Evolutionary conservation across 2,888 invertebrate species (phyloP).

Genomic region (Cetonia aurata): DNA sequence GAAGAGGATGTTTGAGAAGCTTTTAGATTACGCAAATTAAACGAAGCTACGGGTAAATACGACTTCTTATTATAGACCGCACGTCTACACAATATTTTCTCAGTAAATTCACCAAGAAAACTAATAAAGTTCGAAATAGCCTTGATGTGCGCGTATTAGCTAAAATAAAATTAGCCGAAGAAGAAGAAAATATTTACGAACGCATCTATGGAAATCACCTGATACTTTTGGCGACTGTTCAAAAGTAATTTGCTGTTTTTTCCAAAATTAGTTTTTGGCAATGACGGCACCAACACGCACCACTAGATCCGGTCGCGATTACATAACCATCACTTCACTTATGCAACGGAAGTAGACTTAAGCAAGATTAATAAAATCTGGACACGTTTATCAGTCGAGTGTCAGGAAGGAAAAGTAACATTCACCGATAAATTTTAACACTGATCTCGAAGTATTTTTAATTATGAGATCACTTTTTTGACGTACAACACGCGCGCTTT

Average conservation of each 20-base stretch:
- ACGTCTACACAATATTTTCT: no score
- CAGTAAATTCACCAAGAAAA: no score
- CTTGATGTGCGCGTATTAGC: neutral
- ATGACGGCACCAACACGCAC: constrained; percentile 20
- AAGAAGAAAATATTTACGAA: neutral
- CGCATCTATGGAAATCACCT: constrained; percentile 29
- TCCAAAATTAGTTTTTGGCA: constrained; percentile 37
- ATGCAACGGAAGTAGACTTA: constrained; percentile 5
- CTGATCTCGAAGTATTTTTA: neutral
- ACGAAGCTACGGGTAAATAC: no score
- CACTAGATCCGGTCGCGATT: constrained; percentile 14
- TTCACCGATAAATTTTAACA: neutral
- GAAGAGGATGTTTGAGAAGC: no score
- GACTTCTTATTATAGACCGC: no score
- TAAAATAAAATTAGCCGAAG: neutral
- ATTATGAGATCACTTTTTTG: constrained; percentile 19
- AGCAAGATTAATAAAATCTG: neutral
- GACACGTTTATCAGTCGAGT: neutral
- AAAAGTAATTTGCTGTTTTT: constrained; percentile 38
- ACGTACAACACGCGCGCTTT: neutral
- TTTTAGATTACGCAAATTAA: no score
- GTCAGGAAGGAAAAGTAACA: neutral
- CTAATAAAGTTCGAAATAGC: no score
- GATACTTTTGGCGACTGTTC: constrained; percentile 29
- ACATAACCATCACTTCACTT: constrained; percentile 21